A percentile compares a stretch with the other conserved stretches of the same genome.
Evolutionary conservation across 92 coral and sea anemone species (phyloP).

Genomic region (Metridium senile): DNA sequence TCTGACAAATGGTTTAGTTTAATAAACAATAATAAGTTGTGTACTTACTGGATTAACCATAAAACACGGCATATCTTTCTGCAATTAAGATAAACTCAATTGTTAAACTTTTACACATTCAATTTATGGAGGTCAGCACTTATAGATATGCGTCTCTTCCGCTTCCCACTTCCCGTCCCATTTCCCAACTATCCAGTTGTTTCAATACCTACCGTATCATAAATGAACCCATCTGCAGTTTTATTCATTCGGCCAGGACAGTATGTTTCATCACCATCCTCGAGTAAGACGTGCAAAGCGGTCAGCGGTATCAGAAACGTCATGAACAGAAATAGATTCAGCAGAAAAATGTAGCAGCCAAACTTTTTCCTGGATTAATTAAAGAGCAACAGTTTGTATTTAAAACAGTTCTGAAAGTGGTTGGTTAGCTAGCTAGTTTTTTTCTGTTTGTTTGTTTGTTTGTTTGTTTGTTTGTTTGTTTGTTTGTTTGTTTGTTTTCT

Average conservation of each 20-base stretch:
- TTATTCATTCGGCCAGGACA: constrained; percentile 19
- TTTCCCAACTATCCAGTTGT: no score
- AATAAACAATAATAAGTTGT: no score
- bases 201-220: constrained; percentile 4
- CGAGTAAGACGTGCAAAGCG: constrained; percentile 24
- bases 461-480: no score
- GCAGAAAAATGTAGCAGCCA: constrained; percentile 48
- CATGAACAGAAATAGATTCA: constrained; percentile 49
- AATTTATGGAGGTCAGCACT: no score
- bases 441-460: no score
- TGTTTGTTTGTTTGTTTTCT: constrained; percentile 3
- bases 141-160: no score
- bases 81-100: not conserved
- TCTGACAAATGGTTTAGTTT: no score
- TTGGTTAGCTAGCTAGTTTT: no score
- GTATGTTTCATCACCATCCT: constrained; percentile 26
- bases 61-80: constrained; percentile 35
- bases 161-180: no score
- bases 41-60: constrained; percentile 21
- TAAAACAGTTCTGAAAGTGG: no score
- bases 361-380: constrained; percentile 46
- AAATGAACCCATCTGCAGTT: constrained; percentile 19
- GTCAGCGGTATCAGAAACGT: constrained; percentile 62
- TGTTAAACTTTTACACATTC: no score
- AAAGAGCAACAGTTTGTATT: not conserved